A percentile compares a stretch with the other conserved stretches of the same genome.
Evolutionary conservation across 2,113 vertebrate genomes (phyloP).

Genomic region (Hiodon alosoides): DNA sequence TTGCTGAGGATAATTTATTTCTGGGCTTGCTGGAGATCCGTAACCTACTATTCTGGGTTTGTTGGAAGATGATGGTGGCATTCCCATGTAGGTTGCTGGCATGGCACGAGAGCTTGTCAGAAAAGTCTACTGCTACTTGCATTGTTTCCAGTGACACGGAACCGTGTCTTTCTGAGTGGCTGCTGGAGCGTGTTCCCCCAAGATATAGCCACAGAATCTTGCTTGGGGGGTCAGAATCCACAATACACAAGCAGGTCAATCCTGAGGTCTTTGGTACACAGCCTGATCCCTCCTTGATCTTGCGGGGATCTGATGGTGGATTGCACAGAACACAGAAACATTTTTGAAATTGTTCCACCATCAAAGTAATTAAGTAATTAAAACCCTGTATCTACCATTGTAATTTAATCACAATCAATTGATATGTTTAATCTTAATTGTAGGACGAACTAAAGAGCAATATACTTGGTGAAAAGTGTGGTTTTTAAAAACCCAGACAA

Average conservation of each 20-base stretch:
- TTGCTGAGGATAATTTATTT: background rate
- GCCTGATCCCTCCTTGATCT: conserved; percentile 43
- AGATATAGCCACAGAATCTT: conserved; percentile 39
- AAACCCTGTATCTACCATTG: no score
- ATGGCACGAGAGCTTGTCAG: conserved; percentile 39
- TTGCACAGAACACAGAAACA: background rate
- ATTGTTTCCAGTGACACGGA: conserved; percentile 38
- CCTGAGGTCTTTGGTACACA: conserved; percentile 31
- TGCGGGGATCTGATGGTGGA: conserved; percentile 48
- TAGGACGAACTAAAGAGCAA: background rate
- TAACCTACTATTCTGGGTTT: conserved; percentile 36
- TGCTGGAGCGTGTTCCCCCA: conserved; percentile 19
- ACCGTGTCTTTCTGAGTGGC: conserved; percentile 28
- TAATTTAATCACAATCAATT: background rate
- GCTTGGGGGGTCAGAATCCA: conserved; percentile 50
- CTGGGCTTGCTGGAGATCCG: background rate
- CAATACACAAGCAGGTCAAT: conserved; percentile 49
- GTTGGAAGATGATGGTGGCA: conserved; percentile 20
- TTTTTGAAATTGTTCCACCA: no score
- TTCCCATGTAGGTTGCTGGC: conserved; percentile 50
- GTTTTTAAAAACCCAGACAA: no score
- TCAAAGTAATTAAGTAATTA: no score
- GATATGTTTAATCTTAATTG: background rate
- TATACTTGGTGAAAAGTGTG: no score
- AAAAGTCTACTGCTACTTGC: conserved; percentile 20